Percentiles rank a stretch among this genome's conserved stretches.
Evolutionary conservation across 23 tunicate genomes (phyloP).

Genomic region (Ciona savignyi): DNA sequence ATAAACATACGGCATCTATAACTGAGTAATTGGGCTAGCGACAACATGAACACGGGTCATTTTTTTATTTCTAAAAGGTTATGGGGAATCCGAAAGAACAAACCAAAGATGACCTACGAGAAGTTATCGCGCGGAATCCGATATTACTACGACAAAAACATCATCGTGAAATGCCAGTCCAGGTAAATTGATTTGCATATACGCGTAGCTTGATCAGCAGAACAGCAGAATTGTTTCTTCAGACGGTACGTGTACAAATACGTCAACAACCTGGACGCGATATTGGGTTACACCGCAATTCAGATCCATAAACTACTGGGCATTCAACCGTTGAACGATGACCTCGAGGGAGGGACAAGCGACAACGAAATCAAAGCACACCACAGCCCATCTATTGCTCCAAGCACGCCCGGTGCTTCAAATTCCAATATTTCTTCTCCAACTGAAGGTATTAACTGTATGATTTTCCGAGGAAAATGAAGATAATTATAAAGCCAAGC

Average conservation of each 20-base stretch:
- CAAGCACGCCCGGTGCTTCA: too few relatives aligned
- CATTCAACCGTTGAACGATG: slow-evolving; percentile 48
- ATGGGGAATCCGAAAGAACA: slow-evolving; percentile 82
- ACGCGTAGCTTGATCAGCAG: too few relatives aligned
- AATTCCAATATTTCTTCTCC: too few relatives aligned
- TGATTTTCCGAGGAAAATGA: too few relatives aligned
- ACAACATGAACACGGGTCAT: too few relatives aligned
- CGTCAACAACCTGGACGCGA: slow-evolving; percentile 62
- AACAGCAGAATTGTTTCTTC: slow-evolving; percentile 3
- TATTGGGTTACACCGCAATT: slow-evolving; percentile 37
- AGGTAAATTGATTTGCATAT: too few relatives aligned
- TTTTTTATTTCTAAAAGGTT: slow-evolving; percentile 19
- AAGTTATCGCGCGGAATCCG: slow-evolving; percentile 85
- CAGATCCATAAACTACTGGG: slow-evolving; percentile 73
- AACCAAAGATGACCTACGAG: slow-evolving; percentile 90
- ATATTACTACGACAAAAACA: slow-evolving; percentile 82
- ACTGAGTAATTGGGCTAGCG: too few relatives aligned
- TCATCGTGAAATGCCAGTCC: slow-evolving; percentile 79
- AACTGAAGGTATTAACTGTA: too few relatives aligned
- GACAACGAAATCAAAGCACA: background rate
- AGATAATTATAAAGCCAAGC: too few relatives aligned
- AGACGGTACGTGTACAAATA: slow-evolving; percentile 89
- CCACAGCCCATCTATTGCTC: too few relatives aligned
- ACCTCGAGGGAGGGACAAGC: background rate
- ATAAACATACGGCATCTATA: too few relatives aligned